phyloP scores from a whole-genome alignment of 2,113 vertebrate genomes.

The Peucedramus taeniatus region DNA sequence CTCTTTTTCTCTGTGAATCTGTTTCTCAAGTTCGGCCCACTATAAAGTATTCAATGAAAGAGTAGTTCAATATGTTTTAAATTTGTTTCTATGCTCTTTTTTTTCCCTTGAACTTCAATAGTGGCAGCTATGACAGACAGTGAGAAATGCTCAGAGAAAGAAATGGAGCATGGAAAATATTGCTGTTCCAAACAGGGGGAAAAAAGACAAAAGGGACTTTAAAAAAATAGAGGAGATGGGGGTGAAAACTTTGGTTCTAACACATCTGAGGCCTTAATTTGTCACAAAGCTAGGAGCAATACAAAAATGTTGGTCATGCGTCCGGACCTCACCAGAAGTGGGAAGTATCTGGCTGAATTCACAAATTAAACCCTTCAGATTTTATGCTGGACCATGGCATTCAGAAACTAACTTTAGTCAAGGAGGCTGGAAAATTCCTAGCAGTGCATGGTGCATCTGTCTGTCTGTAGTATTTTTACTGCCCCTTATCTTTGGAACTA shows the following conservation, averaged over 20 bases:
- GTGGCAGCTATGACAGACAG: not conserved
- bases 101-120: not conserved
- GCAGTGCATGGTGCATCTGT: not conserved
- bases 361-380: not conserved
- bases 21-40: not conserved
- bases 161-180: not conserved
- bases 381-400: not conserved
- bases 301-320: fast-evolving
- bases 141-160: not conserved
- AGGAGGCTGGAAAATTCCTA: not conserved
- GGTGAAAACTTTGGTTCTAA: not conserved
- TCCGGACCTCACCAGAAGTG: not conserved
- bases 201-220: not conserved
- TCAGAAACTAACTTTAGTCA: not conserved
- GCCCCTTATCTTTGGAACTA: not conserved
- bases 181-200: not conserved
- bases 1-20: not conserved
- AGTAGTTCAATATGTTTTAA: not conserved
- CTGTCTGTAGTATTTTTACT: not conserved
- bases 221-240: not conserved
- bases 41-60: not conserved
- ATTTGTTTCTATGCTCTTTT: not conserved
- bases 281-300: not conserved
- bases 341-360: not conserved
- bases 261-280: not conserved